Evolutionary conservation across 2,797 vertebrate species (phyloP).

Genomic region (Acanthurus lineatus): DNA sequence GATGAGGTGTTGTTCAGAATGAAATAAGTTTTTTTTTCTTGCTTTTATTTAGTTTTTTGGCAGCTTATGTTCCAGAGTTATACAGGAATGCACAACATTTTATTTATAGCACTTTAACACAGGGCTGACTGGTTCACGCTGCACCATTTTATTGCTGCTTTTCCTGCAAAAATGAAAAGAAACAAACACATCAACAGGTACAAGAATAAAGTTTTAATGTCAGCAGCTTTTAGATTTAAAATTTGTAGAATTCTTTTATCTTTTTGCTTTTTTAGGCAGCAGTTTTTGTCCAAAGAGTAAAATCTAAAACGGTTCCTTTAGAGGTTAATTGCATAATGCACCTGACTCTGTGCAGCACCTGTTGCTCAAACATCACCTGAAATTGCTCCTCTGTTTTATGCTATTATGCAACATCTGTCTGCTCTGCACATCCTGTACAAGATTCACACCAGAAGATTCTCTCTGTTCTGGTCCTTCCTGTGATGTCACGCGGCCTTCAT

Average conservation of each 20-base stretch:
- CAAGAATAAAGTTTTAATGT: not conserved
- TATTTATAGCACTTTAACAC: too few species aligned
- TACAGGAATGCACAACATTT: too few species aligned
- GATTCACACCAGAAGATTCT: not conserved
- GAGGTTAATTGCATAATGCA: constrained; percentile 6
- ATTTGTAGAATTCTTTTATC: not conserved
- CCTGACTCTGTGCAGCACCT: constrained; percentile 3
- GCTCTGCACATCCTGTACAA: not conserved
- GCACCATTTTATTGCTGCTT: not conserved
- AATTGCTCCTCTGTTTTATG: not conserved
- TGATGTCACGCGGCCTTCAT: constrained; percentile 6
- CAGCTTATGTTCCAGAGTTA: too few species aligned
- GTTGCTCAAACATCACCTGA: not conserved
- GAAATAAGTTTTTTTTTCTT: not conserved
- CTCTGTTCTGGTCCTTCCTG: not conserved
- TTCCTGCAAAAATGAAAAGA: too few species aligned
- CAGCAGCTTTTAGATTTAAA: not conserved
- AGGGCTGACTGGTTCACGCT: not conserved
- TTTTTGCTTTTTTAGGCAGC: not conserved
- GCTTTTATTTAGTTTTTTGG: not conserved
- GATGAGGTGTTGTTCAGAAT: too few species aligned
- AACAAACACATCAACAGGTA: not conserved
- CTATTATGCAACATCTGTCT: not conserved
- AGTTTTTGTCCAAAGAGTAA: too few species aligned
- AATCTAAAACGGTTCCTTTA: not conserved